Percentiles rank a stretch among this genome's conserved stretches.
Conservation (phyloP, 2,888 invertebrate species). For the Noctua pronuba region DNA sequence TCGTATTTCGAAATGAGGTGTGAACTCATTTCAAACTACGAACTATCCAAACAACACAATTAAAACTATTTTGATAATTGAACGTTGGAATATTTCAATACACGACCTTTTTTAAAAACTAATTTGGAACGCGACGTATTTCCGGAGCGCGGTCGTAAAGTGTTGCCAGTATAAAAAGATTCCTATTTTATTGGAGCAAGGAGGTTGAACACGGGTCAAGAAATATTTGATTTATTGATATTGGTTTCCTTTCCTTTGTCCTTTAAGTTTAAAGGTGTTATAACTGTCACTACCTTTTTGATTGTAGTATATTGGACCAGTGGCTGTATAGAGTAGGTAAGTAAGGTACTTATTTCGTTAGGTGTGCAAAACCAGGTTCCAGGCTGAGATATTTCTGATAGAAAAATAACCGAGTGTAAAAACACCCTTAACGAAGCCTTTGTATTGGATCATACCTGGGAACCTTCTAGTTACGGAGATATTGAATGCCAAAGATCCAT, state of each 20-base stretch:
- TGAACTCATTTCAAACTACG: neutral
- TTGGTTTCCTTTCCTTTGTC: conserved; percentile 50
- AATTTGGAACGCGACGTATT: conserved; percentile 69
- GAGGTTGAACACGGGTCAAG: conserved; percentile 24
- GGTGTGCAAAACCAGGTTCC: too few relatives aligned
- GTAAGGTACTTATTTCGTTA: neutral
- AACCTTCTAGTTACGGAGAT: neutral
- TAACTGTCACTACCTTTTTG: conserved; percentile 15
- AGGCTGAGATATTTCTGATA: neutral
- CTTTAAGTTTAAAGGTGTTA: conserved; percentile 22
- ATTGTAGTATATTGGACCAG: neutral
- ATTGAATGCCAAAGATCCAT: neutral
- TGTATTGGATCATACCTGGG: neutral
- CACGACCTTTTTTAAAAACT: conserved; percentile 34
- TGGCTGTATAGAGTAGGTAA: neutral
- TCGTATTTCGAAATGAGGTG: too few relatives aligned
- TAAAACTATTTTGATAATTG: conserved; percentile 34
- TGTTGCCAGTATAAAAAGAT: conserved; percentile 54
- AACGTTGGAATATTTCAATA: conserved; percentile 27
- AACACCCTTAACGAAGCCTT: neutral
- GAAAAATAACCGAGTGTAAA: neutral
- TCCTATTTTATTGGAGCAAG: conserved; percentile 36
- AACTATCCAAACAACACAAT: neutral
- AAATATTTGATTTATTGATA: conserved; percentile 50
- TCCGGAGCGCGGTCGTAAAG: conserved; percentile 61